Base-by-base conservation (phyloP, 2,888 invertebrate genomes). In the Leptinotarsa rubiginosa region DNA sequence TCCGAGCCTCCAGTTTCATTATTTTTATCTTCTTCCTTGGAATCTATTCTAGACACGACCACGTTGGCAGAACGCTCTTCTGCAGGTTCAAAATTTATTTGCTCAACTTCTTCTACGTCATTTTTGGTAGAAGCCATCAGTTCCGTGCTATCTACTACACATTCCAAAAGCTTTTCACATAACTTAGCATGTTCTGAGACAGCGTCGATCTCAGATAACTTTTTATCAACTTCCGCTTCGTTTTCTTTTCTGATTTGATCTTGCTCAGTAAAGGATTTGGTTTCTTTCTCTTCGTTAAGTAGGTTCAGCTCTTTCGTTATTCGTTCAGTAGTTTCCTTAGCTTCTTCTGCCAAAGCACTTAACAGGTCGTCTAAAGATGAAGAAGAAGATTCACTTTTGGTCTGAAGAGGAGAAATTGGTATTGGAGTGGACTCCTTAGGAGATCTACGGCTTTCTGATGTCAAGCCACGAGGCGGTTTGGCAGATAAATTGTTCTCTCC, bases 321-420 rank as follows among this genome's bases (percentile, higher is more conserved):
- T 69, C 86, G 91, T 78, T 93, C 92, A 84, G 93, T 93, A 64
- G 93, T 93, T 84, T 93, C 93, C 88, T 92, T 91, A 16, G 94
- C 93, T 89, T 95, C 94, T 84, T 91, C 91, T 15, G 94, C 94
- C 75, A 95, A 89, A 85, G 93, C 92, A 81, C 93, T 92, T 69
- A 95, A 88, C 52, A 94, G 91, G 84, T 94, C 93, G 85, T 94
- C 93, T 85, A 94, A 87, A 75, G 90, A 88, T 20, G 83, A 82
- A 12, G 80, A 75, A 10, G 76, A 70, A 10, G 81, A 80, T 18
- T 75, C 80, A 62, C 75, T 75, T 18, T 77, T 74, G 7, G 69
- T 75, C 70, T 83, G 81, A 22, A 81, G 69, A 5, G 81, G 81
- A 25, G 82, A 81, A 15, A 80, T 72, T 1, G 83, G 82, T 75